Base-by-base conservation (phyloP, 2,888 invertebrate genomes). In the Patella pellucida region DNA sequence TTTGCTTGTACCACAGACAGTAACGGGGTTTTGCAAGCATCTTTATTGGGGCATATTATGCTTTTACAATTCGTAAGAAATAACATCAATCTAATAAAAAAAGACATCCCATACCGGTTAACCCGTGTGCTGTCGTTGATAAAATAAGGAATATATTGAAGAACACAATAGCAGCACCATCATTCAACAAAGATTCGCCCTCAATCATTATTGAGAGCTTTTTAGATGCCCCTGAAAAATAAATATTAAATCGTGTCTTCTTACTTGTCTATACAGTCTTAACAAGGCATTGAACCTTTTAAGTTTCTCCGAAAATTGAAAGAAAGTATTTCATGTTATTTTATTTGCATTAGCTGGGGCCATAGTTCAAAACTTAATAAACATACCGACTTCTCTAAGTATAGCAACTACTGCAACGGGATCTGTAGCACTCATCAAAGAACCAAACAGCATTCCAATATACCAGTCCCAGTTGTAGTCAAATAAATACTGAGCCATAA, bases 111-210 rank as follows among this genome's bases (percentile, higher is more conserved):
- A 52, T 79, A 84, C 82, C 83, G 54, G 78, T 75, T 41, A 82
- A 76, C 3, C 77, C 81, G 12, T 74, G 71, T 54, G 82, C 82
- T 68, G 79, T 76, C 68, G 79, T 79, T 9, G 83, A 79, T 68
- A 88, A 69, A 69, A 82, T 78, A 3, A 82, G 77, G 71, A 91
- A 86, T 2, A 91, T 86, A 71, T 90, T 86, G 76, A 90, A 92
- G 62, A 90, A 82, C 2, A 92, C 89, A 73, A 92, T 91, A 31
- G 92, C 92, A 23, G 91, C 87, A 16, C 91, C 92, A 83, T 92
- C 91, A 80, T 92, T 92, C 27, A 92, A 82, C 74, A 92, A 79
- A 1, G 91, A 91, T 81, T 92, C 92, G 1, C 92, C 92, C 80
- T 92, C 92, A 52, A 92, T 88, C 15, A 91, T 81, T 73, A 90